phyloP scores from a whole-genome alignment of 1,140 invertebrate species.

The Danaus melanippus region DNA sequence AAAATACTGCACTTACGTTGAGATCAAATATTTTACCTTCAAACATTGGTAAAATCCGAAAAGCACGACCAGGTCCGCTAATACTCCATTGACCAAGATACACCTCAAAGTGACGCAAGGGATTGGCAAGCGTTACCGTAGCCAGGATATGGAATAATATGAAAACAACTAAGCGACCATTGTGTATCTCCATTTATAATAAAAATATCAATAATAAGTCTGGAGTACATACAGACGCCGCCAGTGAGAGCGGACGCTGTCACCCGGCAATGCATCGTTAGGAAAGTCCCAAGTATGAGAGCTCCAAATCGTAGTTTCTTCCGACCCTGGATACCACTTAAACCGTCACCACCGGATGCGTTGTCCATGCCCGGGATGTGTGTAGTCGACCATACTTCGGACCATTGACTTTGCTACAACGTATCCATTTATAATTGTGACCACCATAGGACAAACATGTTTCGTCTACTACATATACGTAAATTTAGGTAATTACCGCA shows the following conservation, averaged over 20 bases:
- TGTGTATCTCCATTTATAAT: background rate
- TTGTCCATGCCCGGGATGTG: slow-evolving; percentile 50
- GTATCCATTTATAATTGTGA: too few species aligned
- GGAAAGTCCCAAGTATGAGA: slow-evolving; percentile 35
- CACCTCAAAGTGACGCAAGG: slow-evolving; percentile 58
- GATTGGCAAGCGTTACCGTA: slow-evolving; percentile 43
- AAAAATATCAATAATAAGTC: background rate
- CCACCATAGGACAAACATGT: background rate
- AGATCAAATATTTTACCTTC: slow-evolving; percentile 38
- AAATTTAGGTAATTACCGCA: slow-evolving; percentile 27
- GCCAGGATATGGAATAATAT: slow-evolving; percentile 38
- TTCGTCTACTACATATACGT: too few species aligned
- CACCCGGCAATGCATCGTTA: slow-evolving; percentile 52
- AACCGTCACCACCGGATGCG: slow-evolving; percentile 27
- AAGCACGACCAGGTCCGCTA: slow-evolving; percentile 58
- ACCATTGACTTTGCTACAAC: slow-evolving; percentile 41
- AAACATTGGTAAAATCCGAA: slow-evolving; percentile 52
- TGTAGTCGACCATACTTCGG: slow-evolving; percentile 52
- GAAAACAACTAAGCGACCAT: slow-evolving; percentile 41
- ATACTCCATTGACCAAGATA: slow-evolving; percentile 66
- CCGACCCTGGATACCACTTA: slow-evolving; percentile 29
- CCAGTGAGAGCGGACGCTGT: slow-evolving; percentile 43
- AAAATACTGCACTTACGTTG: background rate
- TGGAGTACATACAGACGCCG: slow-evolving; percentile 41
- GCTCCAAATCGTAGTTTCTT: slow-evolving; percentile 39